phyloP scores from a whole-genome alignment of 2,888 invertebrate genomes.

The Clivina fossor region DNA sequence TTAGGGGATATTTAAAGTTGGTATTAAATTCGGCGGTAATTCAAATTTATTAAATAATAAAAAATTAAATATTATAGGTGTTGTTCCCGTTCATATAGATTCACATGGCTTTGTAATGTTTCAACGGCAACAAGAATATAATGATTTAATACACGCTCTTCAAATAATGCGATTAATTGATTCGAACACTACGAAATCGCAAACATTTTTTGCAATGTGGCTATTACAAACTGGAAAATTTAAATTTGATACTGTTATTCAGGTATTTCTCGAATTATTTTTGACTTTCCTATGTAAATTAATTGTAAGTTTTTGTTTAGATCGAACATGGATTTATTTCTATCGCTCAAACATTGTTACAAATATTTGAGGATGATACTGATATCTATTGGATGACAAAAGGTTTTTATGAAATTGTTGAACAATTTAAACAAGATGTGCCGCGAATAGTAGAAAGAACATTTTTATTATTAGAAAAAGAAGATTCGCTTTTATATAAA shows the following conservation, averaged over 20 bases:
- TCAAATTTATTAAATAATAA: not conserved
- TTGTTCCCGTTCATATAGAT: constrained; percentile 75
- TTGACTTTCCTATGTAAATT: no score
- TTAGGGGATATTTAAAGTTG: constrained; percentile 4
- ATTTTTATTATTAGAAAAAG: constrained; percentile 70
- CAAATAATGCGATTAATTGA: constrained; percentile 68
- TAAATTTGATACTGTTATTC: constrained; percentile 55
- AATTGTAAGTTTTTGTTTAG: constrained; percentile 45
- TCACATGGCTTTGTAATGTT: constrained; percentile 74
- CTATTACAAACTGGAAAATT: constrained; percentile 72
- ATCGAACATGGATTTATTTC: constrained; percentile 57
- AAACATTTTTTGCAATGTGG: constrained; percentile 79
- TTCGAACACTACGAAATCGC: constrained; percentile 64
- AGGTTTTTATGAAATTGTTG: constrained; percentile 70
- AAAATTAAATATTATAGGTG: constrained; percentile 56
- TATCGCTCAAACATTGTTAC: constrained; percentile 69
- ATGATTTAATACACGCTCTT: constrained; percentile 71
- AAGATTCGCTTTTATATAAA: constrained; percentile 71
- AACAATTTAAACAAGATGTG: constrained; percentile 66
- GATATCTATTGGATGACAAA: constrained; percentile 84
- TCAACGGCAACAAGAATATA: constrained; percentile 76
- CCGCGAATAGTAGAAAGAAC: constrained; percentile 68
- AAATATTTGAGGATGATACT: constrained; percentile 72
- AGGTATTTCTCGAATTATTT: constrained; percentile 50
- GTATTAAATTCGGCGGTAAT: constrained; percentile 14